Conservation (phyloP, 2,797 vertebrate genomes). For the Malurus leucopterus region DNA sequence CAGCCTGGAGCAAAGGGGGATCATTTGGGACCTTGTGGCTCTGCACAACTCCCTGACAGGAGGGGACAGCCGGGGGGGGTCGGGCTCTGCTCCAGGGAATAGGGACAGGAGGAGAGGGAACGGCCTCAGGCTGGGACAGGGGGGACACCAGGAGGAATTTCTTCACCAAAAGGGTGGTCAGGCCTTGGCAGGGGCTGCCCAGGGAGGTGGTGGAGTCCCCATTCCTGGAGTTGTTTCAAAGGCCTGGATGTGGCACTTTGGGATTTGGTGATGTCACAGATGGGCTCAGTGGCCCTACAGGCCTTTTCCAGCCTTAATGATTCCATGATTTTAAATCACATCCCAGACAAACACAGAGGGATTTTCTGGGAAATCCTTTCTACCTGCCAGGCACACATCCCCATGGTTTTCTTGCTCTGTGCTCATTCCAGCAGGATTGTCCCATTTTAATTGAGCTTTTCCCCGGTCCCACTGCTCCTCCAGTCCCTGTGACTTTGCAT, state of each 20-base stretch:
- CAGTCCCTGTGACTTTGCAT: neutral
- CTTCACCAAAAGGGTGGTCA: neutral
- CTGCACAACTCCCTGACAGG: neutral
- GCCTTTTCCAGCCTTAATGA: neutral
- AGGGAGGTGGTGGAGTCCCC: neutral
- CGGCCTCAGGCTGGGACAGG: rapidly evolving
- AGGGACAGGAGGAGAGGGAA: neutral
- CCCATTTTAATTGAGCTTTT: neutral
- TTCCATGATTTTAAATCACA: neutral
- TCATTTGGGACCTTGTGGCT: neutral
- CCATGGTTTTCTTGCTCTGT: neutral
- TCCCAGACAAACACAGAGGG: neutral
- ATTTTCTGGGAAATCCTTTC: neutral
- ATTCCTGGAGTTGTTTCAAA: neutral
- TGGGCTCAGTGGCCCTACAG: neutral
- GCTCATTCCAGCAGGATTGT: neutral
- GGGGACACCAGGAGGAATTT: neutral
- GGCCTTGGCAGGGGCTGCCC: neutral
- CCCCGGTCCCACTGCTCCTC: neutral
- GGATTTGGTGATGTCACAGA: neutral
- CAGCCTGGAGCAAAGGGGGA: neutral
- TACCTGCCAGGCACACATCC: neutral
- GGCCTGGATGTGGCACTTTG: neutral
- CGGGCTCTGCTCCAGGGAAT: neutral
- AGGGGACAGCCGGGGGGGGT: neutral